Percentiles rank a stretch among this genome's conserved stretches.
Conservation (phyloP, 2,888 invertebrate species). For the Leptinotarsa tumamoca region DNA sequence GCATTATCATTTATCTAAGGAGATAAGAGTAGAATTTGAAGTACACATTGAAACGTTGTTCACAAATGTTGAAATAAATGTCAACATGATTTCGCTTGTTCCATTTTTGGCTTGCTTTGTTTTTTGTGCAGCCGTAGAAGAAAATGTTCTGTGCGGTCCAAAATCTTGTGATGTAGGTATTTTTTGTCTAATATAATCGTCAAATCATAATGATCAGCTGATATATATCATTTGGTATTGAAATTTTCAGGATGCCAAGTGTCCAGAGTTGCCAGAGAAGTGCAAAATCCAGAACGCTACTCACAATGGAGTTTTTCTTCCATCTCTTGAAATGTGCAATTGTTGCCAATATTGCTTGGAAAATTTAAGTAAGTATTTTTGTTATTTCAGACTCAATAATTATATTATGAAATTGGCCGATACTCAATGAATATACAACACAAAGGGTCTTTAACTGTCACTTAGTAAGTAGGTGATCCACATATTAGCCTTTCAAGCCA, state of each 20-base stretch:
- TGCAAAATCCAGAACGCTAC: constrained; percentile 72
- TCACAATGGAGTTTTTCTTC: constrained; percentile 69
- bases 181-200: not conserved
- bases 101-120: not conserved
- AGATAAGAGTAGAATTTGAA: not conserved
- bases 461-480: not conserved
- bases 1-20: constrained; percentile 6
- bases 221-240: not conserved
- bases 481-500: not conserved
- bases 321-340: constrained; percentile 73
- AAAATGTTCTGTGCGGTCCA: constrained; percentile 14
- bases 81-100: not conserved
- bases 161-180: constrained; percentile 23
- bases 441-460: no score
- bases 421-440: not conserved
- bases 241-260: constrained; percentile 38
- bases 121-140: not conserved
- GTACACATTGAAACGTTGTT: not conserved
- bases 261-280: constrained; percentile 60
- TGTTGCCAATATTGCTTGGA: constrained; percentile 74
- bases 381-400: not conserved
- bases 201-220: no score
- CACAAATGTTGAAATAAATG: not conserved
- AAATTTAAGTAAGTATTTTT: constrained; percentile 67
- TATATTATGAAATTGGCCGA: no score